phyloP scores from a whole-genome alignment of 2,113 vertebrate genomes.

The Strigops habroptila region DNA sequence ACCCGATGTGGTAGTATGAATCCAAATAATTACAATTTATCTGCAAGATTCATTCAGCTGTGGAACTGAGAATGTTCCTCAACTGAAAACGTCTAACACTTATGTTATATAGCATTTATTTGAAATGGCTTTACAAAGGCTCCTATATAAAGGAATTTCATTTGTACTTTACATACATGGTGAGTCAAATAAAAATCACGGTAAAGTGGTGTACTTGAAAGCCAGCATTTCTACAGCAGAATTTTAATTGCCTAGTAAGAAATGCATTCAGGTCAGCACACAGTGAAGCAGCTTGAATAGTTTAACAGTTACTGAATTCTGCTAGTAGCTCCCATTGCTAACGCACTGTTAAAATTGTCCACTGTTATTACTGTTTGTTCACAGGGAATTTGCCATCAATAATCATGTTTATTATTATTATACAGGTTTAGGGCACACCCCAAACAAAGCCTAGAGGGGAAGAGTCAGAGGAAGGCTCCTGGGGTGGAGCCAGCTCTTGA shows the following conservation, averaged over 20 bases:
- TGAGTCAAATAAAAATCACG: not conserved
- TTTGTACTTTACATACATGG: not conserved
- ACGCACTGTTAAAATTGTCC: not conserved
- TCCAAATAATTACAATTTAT: not conserved
- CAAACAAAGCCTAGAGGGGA: not conserved
- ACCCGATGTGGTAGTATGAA: not conserved
- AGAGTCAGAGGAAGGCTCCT: not conserved
- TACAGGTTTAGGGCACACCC: not conserved
- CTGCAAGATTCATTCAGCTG: not conserved
- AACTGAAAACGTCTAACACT: not conserved
- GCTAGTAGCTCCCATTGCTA: not conserved
- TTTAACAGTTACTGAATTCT: not conserved
- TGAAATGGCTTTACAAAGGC: not conserved
- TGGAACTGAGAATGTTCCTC: not conserved
- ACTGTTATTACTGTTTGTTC: not conserved
- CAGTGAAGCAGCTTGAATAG: not conserved
- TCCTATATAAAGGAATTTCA: not conserved
- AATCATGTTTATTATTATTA: not conserved
- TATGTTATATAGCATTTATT: not conserved
- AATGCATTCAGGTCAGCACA: not conserved
- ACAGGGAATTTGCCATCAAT: not conserved
- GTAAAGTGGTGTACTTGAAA: not conserved
- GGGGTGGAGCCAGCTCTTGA: not conserved
- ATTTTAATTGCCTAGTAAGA: conserved; percentile 14
- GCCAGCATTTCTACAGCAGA: not conserved